Base-by-base conservation (phyloP, 2,797 vertebrate genomes). In the Sebastes paucispinis region DNA sequence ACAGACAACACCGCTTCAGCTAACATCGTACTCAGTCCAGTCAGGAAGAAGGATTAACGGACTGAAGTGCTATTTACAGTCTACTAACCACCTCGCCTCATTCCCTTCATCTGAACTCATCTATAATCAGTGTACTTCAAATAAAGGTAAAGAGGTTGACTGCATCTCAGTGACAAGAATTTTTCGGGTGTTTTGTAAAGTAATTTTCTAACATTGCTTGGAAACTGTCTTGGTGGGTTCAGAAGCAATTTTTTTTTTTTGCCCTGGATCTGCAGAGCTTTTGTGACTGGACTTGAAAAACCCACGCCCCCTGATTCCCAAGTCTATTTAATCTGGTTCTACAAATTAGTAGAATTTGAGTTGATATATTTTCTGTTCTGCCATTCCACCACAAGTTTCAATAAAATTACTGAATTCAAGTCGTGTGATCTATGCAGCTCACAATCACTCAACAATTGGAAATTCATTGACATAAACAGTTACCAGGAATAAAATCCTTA, bases 291-390 rank as follows among this genome's bases (percentile, higher is more conserved):
- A 87, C 76, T 70, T 77, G n/a, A 47, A 25, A 27, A 27, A 64
- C 25, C 20, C 64, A 55, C 62, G 24, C 29, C 77, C 34, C 43
- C 70, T 20, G 8, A 29, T 77, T 69, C 60, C 67, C 57, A 6
- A 60, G 2, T 86, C 52, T 88, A 88, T 92, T 92, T 90, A 90
- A 91, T 83, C 72, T 69, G 10, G 70, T 77, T 88, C 73, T 73
- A 54, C 25, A 20, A 76, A 73, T 68, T 63, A 83, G 86, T 54
- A 57, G 47, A 50, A 65, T 72, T 80, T 63, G 62, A 78, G 7
- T 24, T 67, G 18, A 36, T 59, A 20, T 20, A 22, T 68, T 69
- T 81, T 86, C 31, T 90, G 55, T 75, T 89, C 68, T 81, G 11
- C 52, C 73, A 87, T 90, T 86, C 85, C 79, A 77, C 31, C 32